Percentiles rank a stretch among this genome's conserved stretches.
phyloP scores from a whole-genome alignment of 2,113 vertebrate genomes.

The Gymnorhina tibicen region DNA sequence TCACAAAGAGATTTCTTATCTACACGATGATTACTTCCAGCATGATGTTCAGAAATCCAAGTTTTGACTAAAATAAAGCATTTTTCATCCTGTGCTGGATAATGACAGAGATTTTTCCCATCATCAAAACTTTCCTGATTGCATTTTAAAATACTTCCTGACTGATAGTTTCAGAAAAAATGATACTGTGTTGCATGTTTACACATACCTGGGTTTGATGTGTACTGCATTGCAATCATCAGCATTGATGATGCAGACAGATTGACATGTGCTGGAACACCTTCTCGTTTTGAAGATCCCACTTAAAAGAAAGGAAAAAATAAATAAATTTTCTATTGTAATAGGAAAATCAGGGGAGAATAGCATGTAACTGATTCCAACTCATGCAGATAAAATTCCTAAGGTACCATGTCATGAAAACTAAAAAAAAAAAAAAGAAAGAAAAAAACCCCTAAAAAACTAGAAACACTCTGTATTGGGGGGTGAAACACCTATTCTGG shows the following conservation, averaged over 20 bases:
- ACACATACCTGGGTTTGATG: slow-evolving; percentile 90
- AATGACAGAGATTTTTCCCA: not conserved
- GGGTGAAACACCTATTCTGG: not conserved
- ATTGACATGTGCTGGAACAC: slow-evolving; percentile 94
- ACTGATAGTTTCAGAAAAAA: not conserved
- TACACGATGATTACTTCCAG: not conserved
- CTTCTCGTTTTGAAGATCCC: slow-evolving; percentile 94
- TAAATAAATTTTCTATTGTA: not conserved
- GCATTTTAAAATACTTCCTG: not conserved
- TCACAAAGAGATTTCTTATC: not conserved
- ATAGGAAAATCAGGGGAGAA: not conserved
- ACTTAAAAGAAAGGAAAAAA: slow-evolving; percentile 73
- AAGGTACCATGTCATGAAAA: not conserved
- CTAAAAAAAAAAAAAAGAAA: no score
- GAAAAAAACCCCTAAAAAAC: not conserved
- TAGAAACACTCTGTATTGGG: not conserved
- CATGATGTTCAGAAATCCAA: not conserved
- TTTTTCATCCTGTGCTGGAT: not conserved
- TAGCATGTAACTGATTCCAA: not conserved
- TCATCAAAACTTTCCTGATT: not conserved
- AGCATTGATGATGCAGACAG: slow-evolving; percentile 97
- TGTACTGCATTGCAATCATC: slow-evolving; percentile 99
- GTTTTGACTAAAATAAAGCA: not conserved
- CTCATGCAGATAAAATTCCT: not conserved
- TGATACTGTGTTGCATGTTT: not conserved